phyloP scores from a whole-genome alignment of 1,140 invertebrate species.

The Euborellia annulipes region DNA sequence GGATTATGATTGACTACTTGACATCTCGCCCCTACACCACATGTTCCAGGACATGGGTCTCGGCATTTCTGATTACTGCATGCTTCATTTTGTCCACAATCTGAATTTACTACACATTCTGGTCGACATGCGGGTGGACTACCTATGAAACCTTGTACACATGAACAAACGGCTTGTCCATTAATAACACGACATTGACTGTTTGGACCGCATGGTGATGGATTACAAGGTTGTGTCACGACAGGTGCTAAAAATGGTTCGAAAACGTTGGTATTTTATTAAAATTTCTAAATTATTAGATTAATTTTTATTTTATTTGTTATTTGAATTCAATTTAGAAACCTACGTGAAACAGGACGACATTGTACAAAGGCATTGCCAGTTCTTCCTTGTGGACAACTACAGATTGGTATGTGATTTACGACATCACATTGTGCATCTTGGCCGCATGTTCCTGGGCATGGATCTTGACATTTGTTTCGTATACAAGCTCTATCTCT shows the following conservation, averaged over 20 bases:
- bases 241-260: slow-evolving; percentile 18
- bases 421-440: slow-evolving; percentile 48
- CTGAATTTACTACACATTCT: slow-evolving; percentile 19
- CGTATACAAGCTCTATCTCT: slow-evolving; percentile 47
- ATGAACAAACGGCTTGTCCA: slow-evolving; percentile 29
- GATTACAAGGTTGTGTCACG: slow-evolving; percentile 38
- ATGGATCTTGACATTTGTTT: slow-evolving; percentile 60
- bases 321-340: neutral
- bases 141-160: slow-evolving; percentile 19
- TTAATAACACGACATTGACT: slow-evolving; percentile 43
- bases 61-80: slow-evolving; percentile 23
- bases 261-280: slow-evolving; percentile 21
- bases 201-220: slow-evolving; percentile 57
- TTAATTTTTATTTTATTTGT: neutral
- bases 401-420: slow-evolving; percentile 51
- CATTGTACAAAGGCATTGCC: slow-evolving; percentile 55
- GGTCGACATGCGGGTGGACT: slow-evolving; percentile 14
- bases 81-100: slow-evolving; percentile 23
- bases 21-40: slow-evolving; percentile 53
- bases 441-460: slow-evolving; percentile 51
- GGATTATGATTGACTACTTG: slow-evolving; percentile 56
- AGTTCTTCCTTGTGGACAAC: slow-evolving; percentile 43
- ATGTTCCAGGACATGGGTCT: slow-evolving; percentile 41
- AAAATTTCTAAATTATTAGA: slow-evolving; percentile 4
- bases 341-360: slow-evolving; percentile 15